phyloP scores from a whole-genome alignment of 2,797 vertebrate genomes.

The Gymnoscopelus microlampas region DNA sequence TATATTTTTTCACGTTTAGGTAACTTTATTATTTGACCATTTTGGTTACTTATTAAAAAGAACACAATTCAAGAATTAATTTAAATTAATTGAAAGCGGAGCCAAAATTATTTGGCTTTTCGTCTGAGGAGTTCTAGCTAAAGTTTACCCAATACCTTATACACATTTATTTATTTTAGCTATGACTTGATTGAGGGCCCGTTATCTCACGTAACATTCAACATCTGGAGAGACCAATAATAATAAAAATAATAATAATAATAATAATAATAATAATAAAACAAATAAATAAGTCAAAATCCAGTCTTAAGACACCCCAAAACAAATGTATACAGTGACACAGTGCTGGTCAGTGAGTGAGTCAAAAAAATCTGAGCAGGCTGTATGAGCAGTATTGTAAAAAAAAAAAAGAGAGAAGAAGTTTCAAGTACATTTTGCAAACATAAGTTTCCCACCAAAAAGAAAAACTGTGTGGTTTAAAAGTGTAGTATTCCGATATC shows the following conservation, averaged over 20 bases:
- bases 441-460: conserved; percentile 27
- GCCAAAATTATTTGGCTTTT: too few species aligned
- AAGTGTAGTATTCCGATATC: conserved; percentile 58
- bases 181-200: conserved; percentile 7
- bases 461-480: conserved; percentile 16
- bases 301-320: conserved; percentile 42
- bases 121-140: too few species aligned
- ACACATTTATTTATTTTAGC: neutral
- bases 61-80: neutral
- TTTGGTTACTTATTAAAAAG: conserved; percentile 13
- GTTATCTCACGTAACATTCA: conserved; percentile 41
- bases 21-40: neutral
- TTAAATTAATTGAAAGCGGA: neutral
- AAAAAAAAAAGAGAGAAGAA: conserved; percentile 23
- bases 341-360: conserved; percentile 39
- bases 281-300: conserved; percentile 59
- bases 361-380: conserved; percentile 39
- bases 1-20: too few species aligned
- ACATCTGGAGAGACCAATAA: conserved; percentile 7
- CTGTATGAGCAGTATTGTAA: conserved; percentile 23
- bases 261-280: neutral
- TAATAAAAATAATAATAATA: neutral
- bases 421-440: conserved; percentile 71
- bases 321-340: conserved; percentile 28
- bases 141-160: neutral